Conservation (phyloP, 2,888 invertebrate genomes). For the Dendrolimus houi region DNA sequence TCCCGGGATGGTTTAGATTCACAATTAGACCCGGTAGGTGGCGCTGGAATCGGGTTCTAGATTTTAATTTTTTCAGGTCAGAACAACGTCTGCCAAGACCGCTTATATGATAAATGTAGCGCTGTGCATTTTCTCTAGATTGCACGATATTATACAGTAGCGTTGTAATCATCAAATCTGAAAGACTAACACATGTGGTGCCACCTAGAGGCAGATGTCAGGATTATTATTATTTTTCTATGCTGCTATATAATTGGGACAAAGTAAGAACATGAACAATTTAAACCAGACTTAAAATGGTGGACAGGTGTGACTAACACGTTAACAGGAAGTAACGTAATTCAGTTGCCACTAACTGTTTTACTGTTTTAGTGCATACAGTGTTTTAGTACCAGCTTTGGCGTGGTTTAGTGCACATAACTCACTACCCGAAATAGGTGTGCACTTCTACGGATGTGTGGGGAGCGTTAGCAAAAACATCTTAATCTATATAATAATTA, state of each 20-base stretch:
- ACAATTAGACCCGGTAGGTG: too few species aligned
- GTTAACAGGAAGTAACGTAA: background rate
- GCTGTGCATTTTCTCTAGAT: too few species aligned
- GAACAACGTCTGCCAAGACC: too few species aligned
- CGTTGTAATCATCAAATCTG: too few species aligned
- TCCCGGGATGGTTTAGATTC: too few species aligned
- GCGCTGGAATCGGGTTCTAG: too few species aligned
- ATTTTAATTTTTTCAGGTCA: too few species aligned
- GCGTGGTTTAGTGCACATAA: background rate
- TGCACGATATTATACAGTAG: too few species aligned
- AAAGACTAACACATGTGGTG: too few species aligned
- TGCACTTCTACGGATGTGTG: background rate
- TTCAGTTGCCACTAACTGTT: constrained; percentile 1
- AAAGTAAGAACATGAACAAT: background rate
- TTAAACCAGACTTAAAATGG: background rate
- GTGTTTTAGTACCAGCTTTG: background rate
- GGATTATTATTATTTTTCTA: too few species aligned
- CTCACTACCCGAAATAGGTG: background rate
- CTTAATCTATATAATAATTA: background rate
- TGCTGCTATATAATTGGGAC: background rate
- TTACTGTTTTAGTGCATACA: background rate
- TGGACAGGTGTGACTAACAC: background rate
- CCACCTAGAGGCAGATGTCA: too few species aligned
- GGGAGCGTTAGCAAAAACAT: background rate
- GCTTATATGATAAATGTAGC: too few species aligned